Evolutionary conservation across 2,113 vertebrate genomes (phyloP).

Genomic region (Seriola dumerili): DNA sequence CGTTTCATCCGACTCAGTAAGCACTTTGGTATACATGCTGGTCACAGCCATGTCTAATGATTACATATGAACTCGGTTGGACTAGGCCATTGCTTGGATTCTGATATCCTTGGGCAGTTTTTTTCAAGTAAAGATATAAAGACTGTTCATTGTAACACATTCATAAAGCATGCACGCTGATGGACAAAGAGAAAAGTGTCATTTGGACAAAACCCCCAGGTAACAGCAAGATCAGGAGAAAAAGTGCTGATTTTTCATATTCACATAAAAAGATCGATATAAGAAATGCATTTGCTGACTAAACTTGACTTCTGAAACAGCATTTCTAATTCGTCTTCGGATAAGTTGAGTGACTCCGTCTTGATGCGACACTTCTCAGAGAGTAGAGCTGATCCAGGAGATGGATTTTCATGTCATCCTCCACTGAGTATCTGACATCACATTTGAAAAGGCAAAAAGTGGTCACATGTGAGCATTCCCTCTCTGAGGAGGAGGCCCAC

Average conservation of each 20-base stretch:
- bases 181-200: conserved; percentile 73
- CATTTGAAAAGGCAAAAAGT: conserved; percentile 72
- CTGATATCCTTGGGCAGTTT: conserved; percentile 68
- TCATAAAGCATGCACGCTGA: conserved; percentile 80
- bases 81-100: conserved; percentile 65
- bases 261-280: conserved; percentile 78
- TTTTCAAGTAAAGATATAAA: conserved; percentile 71
- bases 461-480: conserved; percentile 37
- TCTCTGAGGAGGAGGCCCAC: conserved; percentile 42
- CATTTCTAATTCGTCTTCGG: conserved; percentile 33
- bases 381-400: conserved; percentile 30
- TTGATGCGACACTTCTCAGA: conserved; percentile 11
- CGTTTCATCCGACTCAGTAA: conserved; percentile 55
- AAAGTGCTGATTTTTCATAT: conserved; percentile 84
- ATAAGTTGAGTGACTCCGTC: background rate
- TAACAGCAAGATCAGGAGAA: conserved; percentile 79
- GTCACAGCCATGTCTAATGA: conserved; percentile 62
- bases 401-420: conserved; percentile 36
- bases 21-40: conserved; percentile 80
- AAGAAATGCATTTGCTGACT: conserved; percentile 73
- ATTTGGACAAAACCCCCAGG: conserved; percentile 70
- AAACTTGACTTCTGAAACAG: conserved; percentile 38
- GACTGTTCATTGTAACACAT: conserved; percentile 79
- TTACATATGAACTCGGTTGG: conserved; percentile 49
- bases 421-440: conserved; percentile 64